These are phyloP conservation scores for Indicator maculatus DNA, from an alignment of 2,113 vertebrate genomes.

Conservation along the genomic window DNA sequence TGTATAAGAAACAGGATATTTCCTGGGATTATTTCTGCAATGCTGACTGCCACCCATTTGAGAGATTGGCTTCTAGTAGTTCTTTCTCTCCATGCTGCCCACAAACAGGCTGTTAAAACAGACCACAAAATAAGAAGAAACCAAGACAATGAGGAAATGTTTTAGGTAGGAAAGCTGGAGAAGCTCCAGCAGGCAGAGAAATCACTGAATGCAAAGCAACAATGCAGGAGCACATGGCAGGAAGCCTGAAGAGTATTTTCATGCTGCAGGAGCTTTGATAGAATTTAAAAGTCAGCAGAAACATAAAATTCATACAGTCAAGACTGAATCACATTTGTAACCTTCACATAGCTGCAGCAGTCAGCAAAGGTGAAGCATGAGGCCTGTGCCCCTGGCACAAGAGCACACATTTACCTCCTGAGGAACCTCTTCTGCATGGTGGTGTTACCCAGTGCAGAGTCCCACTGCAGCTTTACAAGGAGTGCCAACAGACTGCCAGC, in stretches of 20 bases:
- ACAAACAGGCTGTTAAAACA: conserved; percentile 4
- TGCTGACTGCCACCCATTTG: neutral
- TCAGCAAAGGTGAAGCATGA: neutral
- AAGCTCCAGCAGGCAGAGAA: neutral
- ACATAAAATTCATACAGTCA: neutral
- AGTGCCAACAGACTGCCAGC: neutral
- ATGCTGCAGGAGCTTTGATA: neutral
- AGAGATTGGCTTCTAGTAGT: neutral
- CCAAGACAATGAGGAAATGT: neutral
- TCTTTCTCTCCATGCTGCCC: neutral
- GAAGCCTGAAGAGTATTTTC: neutral
- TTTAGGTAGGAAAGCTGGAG: neutral
- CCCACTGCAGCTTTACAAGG: neutral
- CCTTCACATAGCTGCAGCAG: neutral
- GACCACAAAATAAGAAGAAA: neutral
- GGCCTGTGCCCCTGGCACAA: neutral
- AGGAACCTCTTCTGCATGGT: neutral
- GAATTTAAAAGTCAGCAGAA: neutral
- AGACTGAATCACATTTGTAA: neutral
- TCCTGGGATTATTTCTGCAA: neutral
- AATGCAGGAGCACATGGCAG: neutral
- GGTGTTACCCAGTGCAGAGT: neutral
- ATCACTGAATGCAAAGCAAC: neutral
- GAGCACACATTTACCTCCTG: neutral
- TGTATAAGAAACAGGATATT: neutral